Conservation (phyloP, 2,888 invertebrate species). For the Neoascia interrupta region DNA sequence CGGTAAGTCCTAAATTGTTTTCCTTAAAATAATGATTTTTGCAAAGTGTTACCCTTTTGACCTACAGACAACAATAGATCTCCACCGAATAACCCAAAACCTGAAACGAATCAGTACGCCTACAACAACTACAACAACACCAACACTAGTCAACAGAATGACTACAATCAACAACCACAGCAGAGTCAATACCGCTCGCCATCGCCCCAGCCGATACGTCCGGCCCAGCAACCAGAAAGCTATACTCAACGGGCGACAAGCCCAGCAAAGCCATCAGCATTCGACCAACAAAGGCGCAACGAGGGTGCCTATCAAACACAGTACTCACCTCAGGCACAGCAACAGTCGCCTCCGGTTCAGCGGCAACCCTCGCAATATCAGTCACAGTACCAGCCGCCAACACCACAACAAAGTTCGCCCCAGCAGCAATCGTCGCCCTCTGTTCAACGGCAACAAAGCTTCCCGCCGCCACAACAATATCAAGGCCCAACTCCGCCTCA, state of each 20-base stretch:
- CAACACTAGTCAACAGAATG: conserved; percentile 60
- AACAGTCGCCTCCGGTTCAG: conserved; percentile 35
- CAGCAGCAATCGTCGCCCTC: conserved; percentile 68
- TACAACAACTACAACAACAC: conserved; percentile 71
- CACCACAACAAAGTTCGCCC: conserved; percentile 70
- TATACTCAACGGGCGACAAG: conserved; percentile 57
- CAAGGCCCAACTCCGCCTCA: conserved; percentile 72
- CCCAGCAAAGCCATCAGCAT: conserved; percentile 67
- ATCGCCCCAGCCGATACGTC: conserved; percentile 70
- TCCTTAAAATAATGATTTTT: background rate
- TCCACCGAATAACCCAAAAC: conserved; percentile 70
- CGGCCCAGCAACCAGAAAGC: conserved; percentile 71
- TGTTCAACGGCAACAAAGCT: conserved; percentile 49
- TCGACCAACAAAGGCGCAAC: conserved; percentile 76
- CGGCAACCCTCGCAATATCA: conserved; percentile 40
- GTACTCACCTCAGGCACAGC: conserved; percentile 49
- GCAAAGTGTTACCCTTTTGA: background rate
- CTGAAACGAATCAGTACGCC: conserved; percentile 70
- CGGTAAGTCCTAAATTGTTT: conserved; percentile 32
- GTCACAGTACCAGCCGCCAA: conserved; percentile 64
- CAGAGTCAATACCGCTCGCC: conserved; percentile 43
- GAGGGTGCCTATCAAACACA: conserved; percentile 79
- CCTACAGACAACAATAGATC: conserved; percentile 52
- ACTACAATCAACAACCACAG: conserved; percentile 29
- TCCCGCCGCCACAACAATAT: conserved; percentile 67